These are phyloP conservation scores for Lasioglossum oenotherae DNA, from an alignment of 2,888 invertebrate genomes.

Conservation along the genomic window DNA sequence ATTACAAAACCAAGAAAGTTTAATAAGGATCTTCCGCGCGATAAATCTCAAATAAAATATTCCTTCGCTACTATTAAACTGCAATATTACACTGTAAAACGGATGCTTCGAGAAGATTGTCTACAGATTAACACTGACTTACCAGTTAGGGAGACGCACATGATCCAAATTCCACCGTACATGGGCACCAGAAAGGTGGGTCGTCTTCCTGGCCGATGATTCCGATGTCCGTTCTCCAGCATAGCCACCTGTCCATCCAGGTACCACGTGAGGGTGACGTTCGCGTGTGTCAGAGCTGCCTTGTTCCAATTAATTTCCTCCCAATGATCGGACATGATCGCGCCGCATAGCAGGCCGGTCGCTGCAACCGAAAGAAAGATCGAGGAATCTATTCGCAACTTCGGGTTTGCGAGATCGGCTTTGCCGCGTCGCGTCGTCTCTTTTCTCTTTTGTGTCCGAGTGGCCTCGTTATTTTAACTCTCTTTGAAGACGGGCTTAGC, in stretches of 20 bases:
- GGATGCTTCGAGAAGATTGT: neutral
- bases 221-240: slow-evolving; percentile 79
- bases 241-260: slow-evolving; percentile 91
- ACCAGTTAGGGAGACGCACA: slow-evolving; percentile 94
- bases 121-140: slow-evolving; percentile 52
- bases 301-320: slow-evolving; percentile 94
- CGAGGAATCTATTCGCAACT: neutral
- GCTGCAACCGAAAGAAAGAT: slow-evolving; percentile 70
- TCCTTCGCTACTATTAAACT: neutral
- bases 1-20: no score
- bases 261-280: slow-evolving; percentile 89
- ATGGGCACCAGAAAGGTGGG: slow-evolving; percentile 92
- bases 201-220: slow-evolving; percentile 67
- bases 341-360: slow-evolving; percentile 92
- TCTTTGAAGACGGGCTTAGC: neutral
- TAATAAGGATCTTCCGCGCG: no score
- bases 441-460: neutral
- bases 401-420: neutral
- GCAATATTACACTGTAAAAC: neutral
- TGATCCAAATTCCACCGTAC: slow-evolving; percentile 96
- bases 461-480: slow-evolving; percentile 25
- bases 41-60: neutral
- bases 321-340: slow-evolving; percentile 96
- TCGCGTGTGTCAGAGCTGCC: slow-evolving; percentile 87
- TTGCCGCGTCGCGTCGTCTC: neutral